phyloP scores from a whole-genome alignment of 1,140 invertebrate genomes.

The Drosophila nigromelanica region DNA sequence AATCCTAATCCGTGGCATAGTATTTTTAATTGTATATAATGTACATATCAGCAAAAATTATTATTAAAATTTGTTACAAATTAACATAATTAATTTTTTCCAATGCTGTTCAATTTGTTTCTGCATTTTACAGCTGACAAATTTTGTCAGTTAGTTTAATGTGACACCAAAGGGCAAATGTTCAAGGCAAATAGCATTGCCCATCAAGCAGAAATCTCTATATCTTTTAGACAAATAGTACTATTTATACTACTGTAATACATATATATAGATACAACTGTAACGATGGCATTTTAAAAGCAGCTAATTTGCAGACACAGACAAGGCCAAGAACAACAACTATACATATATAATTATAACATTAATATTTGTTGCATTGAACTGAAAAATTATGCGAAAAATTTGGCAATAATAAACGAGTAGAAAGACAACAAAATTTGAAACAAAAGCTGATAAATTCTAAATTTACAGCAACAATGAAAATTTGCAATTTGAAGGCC shows the following conservation, averaged over 20 bases:
- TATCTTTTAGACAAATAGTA: background rate
- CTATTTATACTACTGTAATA: slow-evolving; percentile 1
- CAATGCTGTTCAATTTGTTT: slow-evolving; percentile 1
- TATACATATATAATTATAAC: slow-evolving; percentile 14
- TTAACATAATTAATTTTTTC: background rate
- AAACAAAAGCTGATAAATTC: too few relatives aligned
- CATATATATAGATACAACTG: slow-evolving; percentile 10
- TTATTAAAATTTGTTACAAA: background rate
- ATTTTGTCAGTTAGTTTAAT: slow-evolving; percentile 8
- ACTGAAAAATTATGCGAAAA: background rate
- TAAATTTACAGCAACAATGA: too few relatives aligned
- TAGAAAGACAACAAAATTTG: background rate
- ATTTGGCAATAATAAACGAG: slow-evolving; percentile 12
- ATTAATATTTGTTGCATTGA: background rate
- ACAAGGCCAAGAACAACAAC: slow-evolving; percentile 19
- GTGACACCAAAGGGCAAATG: slow-evolving; percentile 59
- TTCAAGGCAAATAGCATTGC: slow-evolving; percentile 39
- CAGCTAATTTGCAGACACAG: slow-evolving; percentile 28
- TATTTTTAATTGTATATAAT: background rate
- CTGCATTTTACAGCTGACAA: slow-evolving; percentile 3
- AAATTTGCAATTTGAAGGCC: too few relatives aligned
- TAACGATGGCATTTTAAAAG: slow-evolving; percentile 25
- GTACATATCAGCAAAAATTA: background rate
- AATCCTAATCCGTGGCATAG: too few relatives aligned
- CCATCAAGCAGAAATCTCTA: slow-evolving; percentile 20